phyloP scores from a whole-genome alignment of 2,888 invertebrate genomes.

The Chelonus formosanus region DNA sequence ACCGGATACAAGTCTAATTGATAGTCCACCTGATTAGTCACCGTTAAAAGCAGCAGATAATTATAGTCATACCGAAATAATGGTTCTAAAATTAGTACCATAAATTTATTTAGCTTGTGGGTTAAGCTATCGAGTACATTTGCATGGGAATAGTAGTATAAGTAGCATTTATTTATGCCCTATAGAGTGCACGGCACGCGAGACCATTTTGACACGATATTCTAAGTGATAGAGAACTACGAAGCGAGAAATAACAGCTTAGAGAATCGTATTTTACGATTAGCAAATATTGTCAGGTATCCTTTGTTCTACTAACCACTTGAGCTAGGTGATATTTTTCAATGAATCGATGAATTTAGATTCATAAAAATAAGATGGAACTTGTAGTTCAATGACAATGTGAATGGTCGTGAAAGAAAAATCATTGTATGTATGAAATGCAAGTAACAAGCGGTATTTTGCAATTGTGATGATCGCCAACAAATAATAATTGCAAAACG shows the following conservation, averaged over 20 bases:
- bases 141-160: conserved; percentile 55
- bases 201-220: conserved; percentile 50
- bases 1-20: too few species aligned
- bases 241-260: not conserved
- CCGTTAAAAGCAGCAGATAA: conserved; percentile 9
- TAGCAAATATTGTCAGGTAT: conserved; percentile 43
- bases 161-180: conserved; percentile 57
- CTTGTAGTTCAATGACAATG: too few species aligned
- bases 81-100: conserved; percentile 45
- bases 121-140: conserved; percentile 39
- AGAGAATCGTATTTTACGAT: not conserved
- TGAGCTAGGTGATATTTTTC: too few species aligned
- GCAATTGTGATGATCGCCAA: conserved; percentile 19
- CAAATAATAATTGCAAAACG: conserved; percentile 16
- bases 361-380: too few species aligned
- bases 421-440: not conserved
- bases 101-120: conserved; percentile 44
- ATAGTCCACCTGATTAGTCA: not conserved
- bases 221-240: conserved; percentile 21
- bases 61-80: conserved; percentile 9
- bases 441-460: conserved; percentile 7
- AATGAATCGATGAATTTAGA: not conserved
- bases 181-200: conserved; percentile 50
- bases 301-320: conserved; percentile 19
- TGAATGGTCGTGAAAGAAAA: too few species aligned